Base-by-base conservation (phyloP, 2,113 vertebrate species). In the Gymnocephalus cernua region DNA sequence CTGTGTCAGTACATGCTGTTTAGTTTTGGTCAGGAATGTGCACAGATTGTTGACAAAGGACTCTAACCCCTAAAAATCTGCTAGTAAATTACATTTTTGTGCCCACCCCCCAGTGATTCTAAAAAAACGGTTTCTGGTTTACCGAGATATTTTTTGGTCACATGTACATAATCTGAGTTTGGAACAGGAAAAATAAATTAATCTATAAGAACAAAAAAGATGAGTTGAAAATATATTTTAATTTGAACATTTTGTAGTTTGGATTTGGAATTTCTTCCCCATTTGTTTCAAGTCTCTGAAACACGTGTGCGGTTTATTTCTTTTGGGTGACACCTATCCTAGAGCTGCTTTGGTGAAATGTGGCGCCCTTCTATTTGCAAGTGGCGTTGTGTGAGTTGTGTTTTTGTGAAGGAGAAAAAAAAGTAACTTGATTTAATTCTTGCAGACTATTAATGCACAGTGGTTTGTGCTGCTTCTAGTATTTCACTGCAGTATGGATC, bases 41-140 rank as follows among this genome's bases (percentile, higher is more conserved):
- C 82, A 87, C 79, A 85, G 76, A 54, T 74, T 73, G 16, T 51
- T 18, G 8, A 29, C 27, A 44, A 32, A 67, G 38, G 45, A 21
- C n/a, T 45, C 4, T 21, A 23, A 50, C 14, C 21, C 44, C 2
- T 15, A 18, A 50, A 35, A 23, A 59, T 35, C 27, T 73, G 18
- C 16, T 1, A 10, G 16, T 13, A 9, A 19, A 13, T 11, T 13
- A 56, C 14, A 21, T 48, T 66, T 29, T 29, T 48, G 23, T 47
- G 23, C 27, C 44, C 15, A 0, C 9, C 27, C 44, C 15, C 0
- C 9, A 25, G 0, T 11, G 15, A 35, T 32, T 32, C 5, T 6
- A 29, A 29, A 29, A 29, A 29, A 29, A 29, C 29, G n/a, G n/a
- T 29, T 29, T 29, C 32, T 32, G 35, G 35, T 35, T 35, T 8